phyloP scores from a whole-genome alignment of 2,888 invertebrate genomes.

The Eupithecia subumbrata region DNA sequence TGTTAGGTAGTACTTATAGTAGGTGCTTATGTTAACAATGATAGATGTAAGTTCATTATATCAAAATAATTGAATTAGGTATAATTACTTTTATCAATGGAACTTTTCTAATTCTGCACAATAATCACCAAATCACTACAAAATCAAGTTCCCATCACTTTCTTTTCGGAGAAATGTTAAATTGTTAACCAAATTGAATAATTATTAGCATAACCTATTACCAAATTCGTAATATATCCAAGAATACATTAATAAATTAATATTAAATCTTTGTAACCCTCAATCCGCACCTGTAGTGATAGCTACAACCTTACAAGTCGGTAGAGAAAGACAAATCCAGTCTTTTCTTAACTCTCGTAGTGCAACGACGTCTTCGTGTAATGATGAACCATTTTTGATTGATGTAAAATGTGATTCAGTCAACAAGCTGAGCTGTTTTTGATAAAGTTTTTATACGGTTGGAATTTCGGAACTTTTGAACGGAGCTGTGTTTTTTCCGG shows the following conservation, averaged over 20 bases:
- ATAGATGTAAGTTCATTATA: background rate
- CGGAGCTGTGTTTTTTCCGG: slow-evolving; percentile 52
- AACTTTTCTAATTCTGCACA: background rate
- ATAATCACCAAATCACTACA: background rate
- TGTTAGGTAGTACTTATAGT: background rate
- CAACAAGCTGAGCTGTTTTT: slow-evolving; percentile 58
- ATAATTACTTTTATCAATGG: background rate
- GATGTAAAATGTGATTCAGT: slow-evolving; percentile 81
- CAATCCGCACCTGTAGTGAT: slow-evolving; percentile 50
- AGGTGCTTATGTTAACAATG: background rate
- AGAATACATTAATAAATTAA: slow-evolving; percentile 29
- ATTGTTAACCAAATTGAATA: slow-evolving; percentile 20
- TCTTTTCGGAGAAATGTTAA: slow-evolving; percentile 32
- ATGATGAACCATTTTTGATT: slow-evolving; percentile 78
- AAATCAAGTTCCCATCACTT: slow-evolving; percentile 23
- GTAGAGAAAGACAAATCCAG: slow-evolving; percentile 33
- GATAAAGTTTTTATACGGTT: slow-evolving; percentile 44
- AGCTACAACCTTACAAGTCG: slow-evolving; percentile 50
- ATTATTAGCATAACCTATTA: slow-evolving; percentile 31
- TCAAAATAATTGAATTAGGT: background rate
- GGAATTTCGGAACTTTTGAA: slow-evolving; percentile 52
- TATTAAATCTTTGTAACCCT: slow-evolving; percentile 17
- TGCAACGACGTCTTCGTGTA: slow-evolving; percentile 46
- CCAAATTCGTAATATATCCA: slow-evolving; percentile 27
- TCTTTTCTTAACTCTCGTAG: slow-evolving; percentile 38